Conservation (phyloP, 2,113 vertebrate genomes). For the Procavia capensis region DNA sequence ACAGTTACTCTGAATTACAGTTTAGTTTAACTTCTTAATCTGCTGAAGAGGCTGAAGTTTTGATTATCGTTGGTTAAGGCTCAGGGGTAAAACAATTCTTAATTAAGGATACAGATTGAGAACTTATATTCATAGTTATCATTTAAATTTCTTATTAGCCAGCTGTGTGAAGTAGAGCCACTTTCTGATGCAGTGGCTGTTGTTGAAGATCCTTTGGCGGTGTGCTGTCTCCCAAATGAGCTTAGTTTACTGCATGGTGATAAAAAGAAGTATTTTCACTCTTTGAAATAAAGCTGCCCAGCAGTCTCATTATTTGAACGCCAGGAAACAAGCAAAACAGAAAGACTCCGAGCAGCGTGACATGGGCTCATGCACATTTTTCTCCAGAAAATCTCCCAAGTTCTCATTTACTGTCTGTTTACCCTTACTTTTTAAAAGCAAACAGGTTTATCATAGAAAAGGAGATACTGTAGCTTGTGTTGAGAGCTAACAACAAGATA, state of each 20-base stretch:
- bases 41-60: conserved; percentile 12
- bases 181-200: background rate
- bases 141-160: conserved; percentile 51
- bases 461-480: background rate
- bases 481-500: conserved; percentile 12
- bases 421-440: background rate
- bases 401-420: conserved; percentile 35
- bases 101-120: conserved; percentile 40
- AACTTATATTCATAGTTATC: background rate
- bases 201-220: background rate
- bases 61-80: conserved; percentile 6
- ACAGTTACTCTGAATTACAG: background rate
- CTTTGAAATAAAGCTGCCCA: conserved; percentile 32
- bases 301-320: background rate
- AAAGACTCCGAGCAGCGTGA: background rate
- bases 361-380: conserved; percentile 10
- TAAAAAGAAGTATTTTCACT: conserved; percentile 51
- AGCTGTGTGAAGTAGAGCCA: background rate
- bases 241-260: background rate
- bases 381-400: background rate
- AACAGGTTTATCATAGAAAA: conserved; percentile 15
- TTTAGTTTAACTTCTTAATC: conserved; percentile 17
- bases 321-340: conserved; percentile 11
- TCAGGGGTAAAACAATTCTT: conserved; percentile 29
- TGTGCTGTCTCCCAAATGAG: conserved; percentile 41